Conservation (phyloP, 2,888 invertebrate species). For the Phasia obesa region DNA sequence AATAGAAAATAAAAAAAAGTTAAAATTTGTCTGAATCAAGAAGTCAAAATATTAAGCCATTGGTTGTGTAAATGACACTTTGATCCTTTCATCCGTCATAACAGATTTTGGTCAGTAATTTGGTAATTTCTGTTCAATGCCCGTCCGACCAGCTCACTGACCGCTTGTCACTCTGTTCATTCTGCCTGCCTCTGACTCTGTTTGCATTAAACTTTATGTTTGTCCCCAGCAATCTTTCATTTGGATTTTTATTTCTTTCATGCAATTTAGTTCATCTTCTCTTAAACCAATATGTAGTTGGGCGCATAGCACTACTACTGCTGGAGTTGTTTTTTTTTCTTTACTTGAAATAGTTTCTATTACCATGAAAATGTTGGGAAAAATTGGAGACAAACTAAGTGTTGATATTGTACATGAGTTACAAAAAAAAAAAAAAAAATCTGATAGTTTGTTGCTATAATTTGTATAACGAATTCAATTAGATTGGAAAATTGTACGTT, state of each 20-base stretch:
- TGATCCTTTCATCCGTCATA: conserved; percentile 54
- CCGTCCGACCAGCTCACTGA: conserved; percentile 3
- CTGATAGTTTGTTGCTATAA: conserved; percentile 30
- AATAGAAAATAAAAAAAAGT: conserved; percentile 22
- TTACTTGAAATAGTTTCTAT: neutral
- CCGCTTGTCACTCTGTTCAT: conserved; percentile 3
- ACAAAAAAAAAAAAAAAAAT: neutral
- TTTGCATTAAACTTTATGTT: neutral
- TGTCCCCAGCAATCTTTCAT: conserved; percentile 13
- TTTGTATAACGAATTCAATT: conserved; percentile 35
- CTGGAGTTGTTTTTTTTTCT: neutral
- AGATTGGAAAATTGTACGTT: conserved; percentile 12
- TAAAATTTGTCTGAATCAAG: conserved; percentile 39
- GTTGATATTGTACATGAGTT: neutral
- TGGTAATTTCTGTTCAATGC: conserved; percentile 2
- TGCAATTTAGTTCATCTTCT: conserved; percentile 16
- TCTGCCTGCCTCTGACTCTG: neutral
- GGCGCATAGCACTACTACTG: conserved; percentile 35
- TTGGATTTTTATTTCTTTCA: conserved; percentile 41
- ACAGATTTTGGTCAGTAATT: conserved; percentile 53
- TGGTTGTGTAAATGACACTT: conserved; percentile 62
- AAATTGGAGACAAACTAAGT: conserved; percentile 25
- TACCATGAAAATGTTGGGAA: conserved; percentile 4
- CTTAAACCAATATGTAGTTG: conserved; percentile 58
- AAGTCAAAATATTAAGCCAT: conserved; percentile 64